Percentiles rank a stretch among this genome's conserved stretches.
Conservation (phyloP, 2,888 invertebrate species). For the Thereva unica region DNA sequence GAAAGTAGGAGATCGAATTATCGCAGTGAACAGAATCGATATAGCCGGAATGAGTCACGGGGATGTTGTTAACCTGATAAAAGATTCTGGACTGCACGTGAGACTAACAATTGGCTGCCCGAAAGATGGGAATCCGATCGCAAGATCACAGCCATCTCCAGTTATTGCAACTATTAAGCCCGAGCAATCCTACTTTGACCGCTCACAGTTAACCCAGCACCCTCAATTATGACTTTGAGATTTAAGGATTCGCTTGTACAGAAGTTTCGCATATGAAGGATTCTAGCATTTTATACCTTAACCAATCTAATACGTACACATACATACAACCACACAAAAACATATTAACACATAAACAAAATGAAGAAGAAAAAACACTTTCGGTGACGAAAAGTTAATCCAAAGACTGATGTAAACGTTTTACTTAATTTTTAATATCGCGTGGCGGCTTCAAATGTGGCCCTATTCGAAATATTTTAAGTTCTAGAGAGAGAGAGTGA, state of each 20-base stretch:
- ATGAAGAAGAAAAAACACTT: no score
- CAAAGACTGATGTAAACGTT: conserved; percentile 31
- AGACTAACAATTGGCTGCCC: conserved; percentile 73
- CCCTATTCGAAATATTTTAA: no score
- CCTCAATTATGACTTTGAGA: conserved; percentile 59
- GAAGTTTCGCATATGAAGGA: conserved; percentile 52
- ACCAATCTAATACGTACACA: background rate
- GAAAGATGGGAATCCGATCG: conserved; percentile 45
- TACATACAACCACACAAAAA: no score
- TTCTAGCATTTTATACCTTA: conserved; percentile 39
- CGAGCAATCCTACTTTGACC: conserved; percentile 45
- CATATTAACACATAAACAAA: no score
- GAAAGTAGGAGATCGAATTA: conserved; percentile 92
- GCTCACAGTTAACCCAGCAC: conserved; percentile 48
- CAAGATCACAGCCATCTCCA: conserved; percentile 43
- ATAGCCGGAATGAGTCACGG: conserved; percentile 93
- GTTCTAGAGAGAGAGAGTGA: no score
- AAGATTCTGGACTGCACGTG: conserved; percentile 91
- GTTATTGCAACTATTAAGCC: conserved; percentile 40
- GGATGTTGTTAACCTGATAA: conserved; percentile 95
- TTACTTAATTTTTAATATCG: no score
- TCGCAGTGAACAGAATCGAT: conserved; percentile 91
- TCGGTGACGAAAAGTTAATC: conserved; percentile 6
- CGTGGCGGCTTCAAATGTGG: no score
- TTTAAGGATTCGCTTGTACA: conserved; percentile 55